Evolutionary conservation across 2,888 invertebrate genomes (phyloP).

Genomic region (Odontothrips loti): DNA sequence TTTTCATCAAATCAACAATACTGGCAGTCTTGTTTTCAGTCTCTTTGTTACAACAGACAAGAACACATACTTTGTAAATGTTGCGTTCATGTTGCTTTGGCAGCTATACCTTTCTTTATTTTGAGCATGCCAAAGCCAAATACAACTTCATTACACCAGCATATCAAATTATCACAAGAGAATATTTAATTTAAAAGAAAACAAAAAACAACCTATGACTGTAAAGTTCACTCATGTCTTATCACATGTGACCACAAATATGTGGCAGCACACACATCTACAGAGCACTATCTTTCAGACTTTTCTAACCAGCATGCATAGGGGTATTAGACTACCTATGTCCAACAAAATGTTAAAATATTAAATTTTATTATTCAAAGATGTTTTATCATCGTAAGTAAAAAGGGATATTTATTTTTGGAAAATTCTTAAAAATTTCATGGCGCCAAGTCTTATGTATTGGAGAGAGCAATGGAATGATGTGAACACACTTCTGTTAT

Average conservation of each 20-base stretch:
- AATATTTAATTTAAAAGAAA: neutral
- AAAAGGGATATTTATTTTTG: neutral
- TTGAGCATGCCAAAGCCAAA: neutral
- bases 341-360: neutral
- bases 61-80: neutral
- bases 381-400: too few relatives aligned
- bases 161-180: neutral
- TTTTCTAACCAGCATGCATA: neutral
- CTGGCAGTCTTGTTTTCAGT: neutral
- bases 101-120: conserved; percentile 1
- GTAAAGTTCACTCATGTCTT: neutral
- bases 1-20: neutral
- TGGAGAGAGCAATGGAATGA: too few relatives aligned
- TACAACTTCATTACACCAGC: neutral
- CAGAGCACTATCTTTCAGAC: neutral
- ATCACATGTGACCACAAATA: neutral
- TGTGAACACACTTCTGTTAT: too few relatives aligned
- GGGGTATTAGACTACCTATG: neutral
- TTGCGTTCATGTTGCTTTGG: neutral
- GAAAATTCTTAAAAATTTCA: neutral
- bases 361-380: too few relatives aligned
- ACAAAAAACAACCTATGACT: neutral
- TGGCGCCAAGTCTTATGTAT: neutral
- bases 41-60: conserved; percentile 6
- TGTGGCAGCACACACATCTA: neutral